These are phyloP conservation scores for Parelbella ahira DNA, from an alignment of 2,888 invertebrate genomes.

Conservation along the genomic window DNA sequence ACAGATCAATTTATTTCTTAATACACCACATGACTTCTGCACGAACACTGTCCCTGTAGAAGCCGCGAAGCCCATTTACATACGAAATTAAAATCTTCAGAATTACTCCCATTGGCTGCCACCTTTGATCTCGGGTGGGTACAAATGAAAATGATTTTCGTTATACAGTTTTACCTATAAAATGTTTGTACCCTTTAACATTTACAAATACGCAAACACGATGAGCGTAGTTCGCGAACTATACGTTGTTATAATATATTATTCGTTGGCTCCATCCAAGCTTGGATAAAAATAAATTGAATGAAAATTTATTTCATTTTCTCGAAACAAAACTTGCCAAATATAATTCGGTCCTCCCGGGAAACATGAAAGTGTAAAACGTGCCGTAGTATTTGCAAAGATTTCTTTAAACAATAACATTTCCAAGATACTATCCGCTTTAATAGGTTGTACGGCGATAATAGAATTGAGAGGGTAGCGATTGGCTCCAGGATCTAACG, in stretches of 20 bases:
- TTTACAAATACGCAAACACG: too few relatives aligned
- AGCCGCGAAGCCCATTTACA: conserved; percentile 5
- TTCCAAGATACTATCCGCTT: conserved; percentile 2
- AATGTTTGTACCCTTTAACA: too few relatives aligned
- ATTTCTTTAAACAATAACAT: conserved; percentile 8
- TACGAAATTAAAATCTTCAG: conserved; percentile 15
- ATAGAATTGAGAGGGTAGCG: conserved; percentile 10
- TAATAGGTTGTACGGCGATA: conserved; percentile 6
- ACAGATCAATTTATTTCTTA: conserved; percentile 9
- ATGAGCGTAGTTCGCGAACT: too few relatives aligned
- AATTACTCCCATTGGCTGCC: conserved; percentile 1
- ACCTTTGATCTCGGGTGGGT: conserved; percentile 7
- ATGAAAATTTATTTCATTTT: too few relatives aligned
- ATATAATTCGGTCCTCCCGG: too few relatives aligned
- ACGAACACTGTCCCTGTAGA: conserved; percentile 5
- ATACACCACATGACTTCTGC: conserved; percentile 9
- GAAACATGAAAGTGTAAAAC: conserved; percentile 8
- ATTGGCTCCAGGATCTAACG: conserved; percentile 3
- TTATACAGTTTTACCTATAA: too few relatives aligned
- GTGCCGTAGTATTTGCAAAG: conserved; percentile 4
- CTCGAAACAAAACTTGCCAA: too few relatives aligned
- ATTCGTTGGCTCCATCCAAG: too few relatives aligned
- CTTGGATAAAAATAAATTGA: too few relatives aligned
- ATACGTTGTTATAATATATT: too few relatives aligned
- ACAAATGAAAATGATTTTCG: conserved; percentile 7